Evolutionary conservation across 64 coral and sea anemone species (phyloP), one percentile per base, ranked within the genome.

Genomic region (Catalaphyllia jardinei): DNA sequence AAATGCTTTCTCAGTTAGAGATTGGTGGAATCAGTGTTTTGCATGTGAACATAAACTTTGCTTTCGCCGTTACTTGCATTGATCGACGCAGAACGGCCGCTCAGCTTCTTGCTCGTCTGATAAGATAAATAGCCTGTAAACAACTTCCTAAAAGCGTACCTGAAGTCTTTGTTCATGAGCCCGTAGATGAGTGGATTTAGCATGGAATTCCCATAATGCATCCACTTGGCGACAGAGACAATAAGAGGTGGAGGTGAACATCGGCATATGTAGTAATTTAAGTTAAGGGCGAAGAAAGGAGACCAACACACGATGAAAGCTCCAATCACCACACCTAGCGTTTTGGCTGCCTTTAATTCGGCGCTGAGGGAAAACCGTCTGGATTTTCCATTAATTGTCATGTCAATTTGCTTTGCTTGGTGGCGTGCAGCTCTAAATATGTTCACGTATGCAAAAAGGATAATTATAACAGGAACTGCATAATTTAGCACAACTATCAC

Each of bases 161-260:
- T 86, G 59, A 96, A 96, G 57, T 96, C 95, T 74, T 90, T 96
- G 71, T 96, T 96, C 77, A 96, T 90, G 8, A 96, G 69, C 31
- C 95, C 95, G 73, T 96, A 96, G 28, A 96, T 96, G 29, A 96
- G 29, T 24, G 95, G 95, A 51, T 96, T 96, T 12, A 79, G 86
- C 73, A 87, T 89, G 0, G 90, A 92, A 50, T 96, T 96, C 2
- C 95, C 95, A 77, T 93, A 96, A 89, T 96, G 95, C 88, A 91
- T 91, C 91, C 87, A 90, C 57, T 96, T 96, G 30, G 88, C 88
- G 19, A 93, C 57, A 8, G 92, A 77, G 18, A 96, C 95, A 90
- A 88, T 35, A 3, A 93, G 83, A 30, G 95, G 88, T 5, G 82
- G 57, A 4, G 95, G 95, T 1, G n/a, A 20, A 33, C 91, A 90